These are phyloP conservation scores for Scrobipalpa atriplicella DNA, from an alignment of 2,888 invertebrate species.

Conservation along the genomic window DNA sequence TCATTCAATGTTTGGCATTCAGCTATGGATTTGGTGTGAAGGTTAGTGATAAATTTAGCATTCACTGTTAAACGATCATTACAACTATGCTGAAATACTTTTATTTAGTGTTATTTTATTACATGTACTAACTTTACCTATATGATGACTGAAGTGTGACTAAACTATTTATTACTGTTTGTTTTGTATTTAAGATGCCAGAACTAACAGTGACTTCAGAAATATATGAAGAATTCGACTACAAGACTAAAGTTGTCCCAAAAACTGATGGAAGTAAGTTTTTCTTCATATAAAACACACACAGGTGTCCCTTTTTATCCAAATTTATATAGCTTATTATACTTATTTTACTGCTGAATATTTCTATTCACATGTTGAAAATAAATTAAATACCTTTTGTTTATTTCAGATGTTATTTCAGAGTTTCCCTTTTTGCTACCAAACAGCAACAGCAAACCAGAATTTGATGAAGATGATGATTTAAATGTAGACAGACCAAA, in stretches of 20 bases:
- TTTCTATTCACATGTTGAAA: conserved; percentile 13
- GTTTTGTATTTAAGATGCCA: conserved; percentile 67
- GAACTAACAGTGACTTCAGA: conserved; percentile 87
- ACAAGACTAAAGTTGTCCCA: conserved; percentile 74
- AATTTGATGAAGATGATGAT: conserved; percentile 88
- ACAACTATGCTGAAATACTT: neutral
- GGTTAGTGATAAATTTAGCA: conserved; percentile 7
- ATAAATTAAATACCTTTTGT: neutral
- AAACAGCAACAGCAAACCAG: conserved; percentile 51
- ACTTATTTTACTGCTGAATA: no score
- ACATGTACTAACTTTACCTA: neutral
- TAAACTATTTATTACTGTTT: conserved; percentile 27
- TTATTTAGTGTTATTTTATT: neutral
- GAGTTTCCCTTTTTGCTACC: conserved; percentile 86
- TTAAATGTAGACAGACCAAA: conserved; percentile 82
- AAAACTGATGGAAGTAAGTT: conserved; percentile 76
- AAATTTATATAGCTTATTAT: neutral
- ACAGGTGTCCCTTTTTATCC: no score
- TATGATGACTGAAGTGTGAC: no score
- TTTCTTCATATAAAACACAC: conserved; percentile 26
- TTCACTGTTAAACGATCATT: neutral
- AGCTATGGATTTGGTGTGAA: neutral
- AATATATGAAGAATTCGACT: conserved; percentile 87
- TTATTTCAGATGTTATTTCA: conserved; percentile 86
- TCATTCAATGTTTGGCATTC: conserved; percentile 20